A percentile compares a stretch with the other conserved stretches of the same genome.
Evolutionary conservation across 2,113 vertebrate genomes (phyloP).

Genomic region (Erythrocercus mccallii): DNA sequence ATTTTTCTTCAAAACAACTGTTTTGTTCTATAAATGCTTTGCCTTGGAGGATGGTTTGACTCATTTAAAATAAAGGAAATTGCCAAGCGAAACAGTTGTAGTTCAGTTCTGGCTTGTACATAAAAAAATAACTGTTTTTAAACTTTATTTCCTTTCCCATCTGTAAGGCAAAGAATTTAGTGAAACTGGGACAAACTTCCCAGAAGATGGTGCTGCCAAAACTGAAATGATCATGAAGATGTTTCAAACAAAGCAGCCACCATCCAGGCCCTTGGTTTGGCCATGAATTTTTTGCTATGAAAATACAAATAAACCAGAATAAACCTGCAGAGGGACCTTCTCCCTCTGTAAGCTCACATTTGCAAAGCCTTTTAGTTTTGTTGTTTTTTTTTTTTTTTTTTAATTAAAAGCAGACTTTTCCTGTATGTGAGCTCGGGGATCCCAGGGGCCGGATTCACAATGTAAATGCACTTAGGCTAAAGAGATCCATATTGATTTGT

Average conservation of each 20-base stretch:
- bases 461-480: conserved; percentile 38
- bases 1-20: conserved; percentile 29
- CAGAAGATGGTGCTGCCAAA: background rate
- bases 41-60: conserved; percentile 24
- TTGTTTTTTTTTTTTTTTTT: background rate
- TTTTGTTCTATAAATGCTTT: conserved; percentile 41
- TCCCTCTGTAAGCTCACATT: background rate
- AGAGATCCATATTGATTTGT: conserved; percentile 42
- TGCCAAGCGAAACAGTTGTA: conserved; percentile 20
- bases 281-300: background rate
- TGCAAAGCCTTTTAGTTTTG: background rate
- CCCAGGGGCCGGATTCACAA: conserved; percentile 38
- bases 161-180: background rate
- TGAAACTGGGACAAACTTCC: background rate
- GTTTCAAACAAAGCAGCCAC: background rate
- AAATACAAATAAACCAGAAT: background rate
- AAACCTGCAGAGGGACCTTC: background rate
- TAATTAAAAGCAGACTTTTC: conserved; percentile 55
- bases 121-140: background rate
- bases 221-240: background rate
- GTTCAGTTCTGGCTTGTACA: conserved; percentile 23
- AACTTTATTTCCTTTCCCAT: background rate
- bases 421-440: background rate
- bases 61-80: conserved; percentile 48
- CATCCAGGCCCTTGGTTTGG: background rate